Conservation (phyloP, 2,888 invertebrate genomes). For the Eupeodes latifasciatus region DNA sequence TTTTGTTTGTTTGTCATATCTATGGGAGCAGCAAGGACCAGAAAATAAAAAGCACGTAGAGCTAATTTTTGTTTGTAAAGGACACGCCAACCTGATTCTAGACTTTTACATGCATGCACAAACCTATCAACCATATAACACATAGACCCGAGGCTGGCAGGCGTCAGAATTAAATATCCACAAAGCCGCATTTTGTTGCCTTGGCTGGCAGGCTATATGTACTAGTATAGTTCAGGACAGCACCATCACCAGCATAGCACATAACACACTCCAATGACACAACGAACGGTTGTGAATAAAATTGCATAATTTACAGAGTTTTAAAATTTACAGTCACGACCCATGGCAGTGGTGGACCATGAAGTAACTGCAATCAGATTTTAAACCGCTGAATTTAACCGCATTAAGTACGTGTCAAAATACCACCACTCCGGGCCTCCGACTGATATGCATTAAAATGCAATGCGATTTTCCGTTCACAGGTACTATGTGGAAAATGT, state of each 20-base stretch:
- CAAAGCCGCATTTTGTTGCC: conserved; percentile 67
- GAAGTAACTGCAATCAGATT: conserved; percentile 74
- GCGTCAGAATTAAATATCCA: conserved; percentile 72
- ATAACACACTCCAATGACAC: conserved; percentile 3
- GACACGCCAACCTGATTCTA: conserved; percentile 59
- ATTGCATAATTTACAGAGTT: conserved; percentile 75
- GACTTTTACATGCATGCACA: conserved; percentile 55
- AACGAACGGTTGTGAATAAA: conserved; percentile 44
- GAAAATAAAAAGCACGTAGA: conserved; percentile 57
- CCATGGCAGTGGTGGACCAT: conserved; percentile 70
- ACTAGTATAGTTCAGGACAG: too few species aligned
- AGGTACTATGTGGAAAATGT: neutral
- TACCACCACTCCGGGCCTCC: conserved; percentile 58
- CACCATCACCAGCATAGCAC: neutral
- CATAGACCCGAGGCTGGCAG: conserved; percentile 57
- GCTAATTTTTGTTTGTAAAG: conserved; percentile 56
- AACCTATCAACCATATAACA: conserved; percentile 34
- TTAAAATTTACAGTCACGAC: conserved; percentile 73
- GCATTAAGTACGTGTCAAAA: conserved; percentile 76
- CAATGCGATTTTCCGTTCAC: conserved; percentile 12
- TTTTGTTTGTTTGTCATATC: conserved; percentile 67
- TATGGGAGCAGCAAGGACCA: conserved; percentile 44
- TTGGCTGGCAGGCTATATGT: conserved; percentile 2
- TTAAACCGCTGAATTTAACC: conserved; percentile 76
- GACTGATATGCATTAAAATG: conserved; percentile 39